Evolutionary conservation across 2,113 vertebrate species (phyloP).

Genomic region (Junco hyemalis): DNA sequence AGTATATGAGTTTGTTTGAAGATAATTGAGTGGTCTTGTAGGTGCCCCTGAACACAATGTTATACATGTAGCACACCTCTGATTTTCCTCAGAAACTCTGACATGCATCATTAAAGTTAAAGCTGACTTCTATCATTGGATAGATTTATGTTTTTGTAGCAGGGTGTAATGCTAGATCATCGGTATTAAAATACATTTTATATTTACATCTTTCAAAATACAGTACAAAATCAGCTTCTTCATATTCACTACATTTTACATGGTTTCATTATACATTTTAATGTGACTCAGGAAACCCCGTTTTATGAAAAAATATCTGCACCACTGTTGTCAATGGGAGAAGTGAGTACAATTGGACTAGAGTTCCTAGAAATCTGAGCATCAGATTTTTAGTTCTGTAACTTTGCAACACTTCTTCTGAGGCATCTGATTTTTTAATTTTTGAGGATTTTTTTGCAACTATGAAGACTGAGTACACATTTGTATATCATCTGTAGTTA

Average conservation of each 20-base stretch:
- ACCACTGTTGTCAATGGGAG: background rate
- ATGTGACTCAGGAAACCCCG: background rate
- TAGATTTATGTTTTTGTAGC: background rate
- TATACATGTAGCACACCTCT: background rate
- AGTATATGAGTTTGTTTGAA: background rate
- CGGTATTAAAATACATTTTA: background rate
- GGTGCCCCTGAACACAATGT: background rate
- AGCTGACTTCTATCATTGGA: background rate
- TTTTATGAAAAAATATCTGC: background rate
- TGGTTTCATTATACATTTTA: background rate
- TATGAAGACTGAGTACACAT: background rate
- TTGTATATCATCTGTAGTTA: background rate
- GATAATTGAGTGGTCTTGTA: background rate
- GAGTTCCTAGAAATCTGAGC: background rate
- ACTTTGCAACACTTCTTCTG: background rate
- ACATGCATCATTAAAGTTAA: background rate
- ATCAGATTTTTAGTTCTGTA: background rate
- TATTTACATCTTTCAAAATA: background rate
- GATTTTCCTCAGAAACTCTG: background rate
- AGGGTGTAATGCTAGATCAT: background rate
- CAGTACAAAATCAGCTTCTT: accelerated
- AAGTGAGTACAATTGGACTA: background rate
- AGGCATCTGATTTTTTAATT: background rate
- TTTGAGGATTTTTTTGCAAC: background rate
- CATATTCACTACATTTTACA: background rate